Evolutionary conservation across 2,888 invertebrate genomes (phyloP).

Genomic region (Aphrophora alni): DNA sequence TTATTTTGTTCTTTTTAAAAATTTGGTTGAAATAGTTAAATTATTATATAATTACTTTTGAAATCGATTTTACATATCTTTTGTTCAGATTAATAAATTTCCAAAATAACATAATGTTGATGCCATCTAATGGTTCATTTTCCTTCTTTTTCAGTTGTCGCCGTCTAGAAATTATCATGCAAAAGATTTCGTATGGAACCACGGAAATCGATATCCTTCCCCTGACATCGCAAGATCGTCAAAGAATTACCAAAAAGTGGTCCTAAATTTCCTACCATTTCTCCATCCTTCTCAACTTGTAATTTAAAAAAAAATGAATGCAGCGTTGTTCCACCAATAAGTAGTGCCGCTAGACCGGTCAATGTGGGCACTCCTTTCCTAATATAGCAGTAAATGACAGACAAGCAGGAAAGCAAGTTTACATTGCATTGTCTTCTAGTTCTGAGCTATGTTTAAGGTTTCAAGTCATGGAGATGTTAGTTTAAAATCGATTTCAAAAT

Average conservation of each 20-base stretch:
- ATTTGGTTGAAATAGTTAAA: too few species aligned
- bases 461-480: too few species aligned
- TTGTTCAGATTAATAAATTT: too few species aligned
- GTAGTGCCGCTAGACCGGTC: too few species aligned
- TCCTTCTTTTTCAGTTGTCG: not conserved
- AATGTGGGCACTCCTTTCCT: not conserved
- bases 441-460: too few species aligned
- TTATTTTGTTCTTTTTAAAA: too few species aligned
- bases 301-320: not conserved
- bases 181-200: not conserved
- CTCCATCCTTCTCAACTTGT: not conserved
- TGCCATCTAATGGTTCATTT: not conserved
- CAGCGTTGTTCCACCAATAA: not conserved
- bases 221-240: not conserved
- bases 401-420: too few species aligned
- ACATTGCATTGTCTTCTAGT: too few species aligned
- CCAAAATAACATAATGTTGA: not conserved
- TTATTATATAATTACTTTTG: too few species aligned
- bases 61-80: too few species aligned
- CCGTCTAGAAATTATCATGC: not conserved
- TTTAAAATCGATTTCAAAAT: too few species aligned
- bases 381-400: not conserved
- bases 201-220: not conserved
- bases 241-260: not conserved
- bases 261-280: not conserved